phyloP scores from a whole-genome alignment of 2,113 vertebrate species.

The Amazona vittata region DNA sequence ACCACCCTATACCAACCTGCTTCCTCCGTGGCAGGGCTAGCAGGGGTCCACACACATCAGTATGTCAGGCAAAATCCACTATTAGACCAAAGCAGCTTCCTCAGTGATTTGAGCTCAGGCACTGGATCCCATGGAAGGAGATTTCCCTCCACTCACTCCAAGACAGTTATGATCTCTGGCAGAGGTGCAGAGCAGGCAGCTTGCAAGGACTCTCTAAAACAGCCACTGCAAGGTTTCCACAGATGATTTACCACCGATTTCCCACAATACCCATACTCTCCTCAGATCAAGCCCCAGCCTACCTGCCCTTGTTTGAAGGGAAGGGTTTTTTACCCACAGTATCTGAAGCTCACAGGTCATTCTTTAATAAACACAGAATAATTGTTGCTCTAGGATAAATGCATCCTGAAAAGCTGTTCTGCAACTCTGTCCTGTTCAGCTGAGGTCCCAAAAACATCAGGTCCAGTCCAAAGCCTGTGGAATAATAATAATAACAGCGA shows the following conservation, averaged over 20 bases:
- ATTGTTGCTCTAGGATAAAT: not conserved
- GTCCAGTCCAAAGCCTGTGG: not conserved
- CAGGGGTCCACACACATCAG: not conserved
- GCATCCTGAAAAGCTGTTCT: not conserved
- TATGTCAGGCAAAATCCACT: not conserved
- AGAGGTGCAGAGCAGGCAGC: not conserved
- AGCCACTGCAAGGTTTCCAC: not conserved
- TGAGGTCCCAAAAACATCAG: not conserved
- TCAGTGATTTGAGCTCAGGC: not conserved
- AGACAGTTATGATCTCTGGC: not conserved
- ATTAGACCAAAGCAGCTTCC: not conserved
- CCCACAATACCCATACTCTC: not conserved
- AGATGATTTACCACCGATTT: not conserved
- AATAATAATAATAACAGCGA: not conserved
- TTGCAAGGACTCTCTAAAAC: not conserved
- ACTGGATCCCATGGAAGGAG: not conserved
- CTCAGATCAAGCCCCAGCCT: not conserved
- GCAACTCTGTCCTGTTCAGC: not conserved
- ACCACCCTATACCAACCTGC: too few species aligned
- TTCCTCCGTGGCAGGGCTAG: not conserved
- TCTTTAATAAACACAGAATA: not conserved
- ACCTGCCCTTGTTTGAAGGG: not conserved
- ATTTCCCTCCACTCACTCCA: not conserved
- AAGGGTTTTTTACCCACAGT: not conserved
- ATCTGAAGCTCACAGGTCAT: not conserved